Evolutionary conservation across 1,140 invertebrate genomes (phyloP).

Genomic region (Tribolium castaneum): DNA sequence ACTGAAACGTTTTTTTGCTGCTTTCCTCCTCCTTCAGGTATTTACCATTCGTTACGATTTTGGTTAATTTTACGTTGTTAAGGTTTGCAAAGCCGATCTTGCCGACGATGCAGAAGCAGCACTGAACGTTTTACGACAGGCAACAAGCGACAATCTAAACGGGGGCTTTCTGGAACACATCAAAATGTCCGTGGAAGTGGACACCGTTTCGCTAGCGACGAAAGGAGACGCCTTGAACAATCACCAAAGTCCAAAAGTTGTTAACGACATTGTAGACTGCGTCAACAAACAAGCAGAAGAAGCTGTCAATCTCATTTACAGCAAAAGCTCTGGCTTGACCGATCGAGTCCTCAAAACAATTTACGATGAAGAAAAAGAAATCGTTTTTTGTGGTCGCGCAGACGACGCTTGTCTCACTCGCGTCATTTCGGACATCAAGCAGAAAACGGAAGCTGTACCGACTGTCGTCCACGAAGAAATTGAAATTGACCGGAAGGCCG

Average conservation of each 20-base stretch:
- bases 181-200: neutral
- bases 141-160: neutral
- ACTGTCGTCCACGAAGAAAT: neutral
- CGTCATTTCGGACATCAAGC: neutral
- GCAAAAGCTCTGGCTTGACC: neutral
- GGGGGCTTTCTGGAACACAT: neutral
- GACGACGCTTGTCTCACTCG: neutral
- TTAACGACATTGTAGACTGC: neutral
- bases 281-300: neutral
- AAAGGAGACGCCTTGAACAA: neutral
- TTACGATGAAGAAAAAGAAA: slow-evolving; percentile 2
- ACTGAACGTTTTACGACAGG: neutral
- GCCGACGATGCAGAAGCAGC: slow-evolving; percentile 6
- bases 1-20: neutral
- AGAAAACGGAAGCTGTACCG: neutral
- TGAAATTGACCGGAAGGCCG: neutral
- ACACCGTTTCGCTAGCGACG: neutral
- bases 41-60: neutral
- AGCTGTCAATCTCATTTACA: neutral
- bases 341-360: neutral
- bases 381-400: neutral
- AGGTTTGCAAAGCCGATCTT: neutral
- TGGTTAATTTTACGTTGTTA: neutral
- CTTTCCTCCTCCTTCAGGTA: neutral
- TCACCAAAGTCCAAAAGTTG: no score